Evolutionary conservation across 1,140 invertebrate species (phyloP), one percentile per base, ranked within the genome.

Genomic region (Dendroctonus ponderosae): DNA sequence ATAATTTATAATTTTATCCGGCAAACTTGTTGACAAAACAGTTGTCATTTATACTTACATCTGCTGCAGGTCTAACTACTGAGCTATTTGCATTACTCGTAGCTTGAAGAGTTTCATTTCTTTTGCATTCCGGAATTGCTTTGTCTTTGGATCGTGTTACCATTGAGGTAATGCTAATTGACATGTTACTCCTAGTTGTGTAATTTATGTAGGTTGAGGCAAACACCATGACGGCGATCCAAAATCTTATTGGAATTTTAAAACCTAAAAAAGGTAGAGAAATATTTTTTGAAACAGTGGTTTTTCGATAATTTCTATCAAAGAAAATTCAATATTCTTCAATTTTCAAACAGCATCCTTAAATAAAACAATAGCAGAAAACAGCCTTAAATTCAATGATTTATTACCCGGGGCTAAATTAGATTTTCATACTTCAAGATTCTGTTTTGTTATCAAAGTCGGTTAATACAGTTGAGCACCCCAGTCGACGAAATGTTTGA

Each of bases 161-260:
- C 89, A 91, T 91, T 2, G 88, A 88, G 7, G 90, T 86, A 41
- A 91, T 84, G 57, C 85, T 88, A 51, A 91, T 85, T 7, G 88
- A 89, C 72, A 90, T 83, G 79, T 90, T 90, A 11, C 88, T 87
- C 57, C 88, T 81, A 59, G 90, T 83, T 77, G 89, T 87, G 74
- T 90, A 90, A 6, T 84, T 85, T 51, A 89, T 83, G 80, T 89
- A 88, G 63, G 87, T 88, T 41, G 87, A 86, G 40, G 86, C 81
- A 68, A 90, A 90, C 72, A 90, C 79, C 84, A 90, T 85, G 3
- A 87, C 76, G n/a, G 84, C 88, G 40, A 90, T 74, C 66, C 86
- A 81, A 44, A 82, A 82, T 42, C 76, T 62, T 5, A 69, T 72
- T 12, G 75, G 72, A 39, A 73, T 70, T 46, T 70, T 70, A 8